Conservation (phyloP, 2,888 invertebrate species). For the Gastrophysa polygoni region DNA sequence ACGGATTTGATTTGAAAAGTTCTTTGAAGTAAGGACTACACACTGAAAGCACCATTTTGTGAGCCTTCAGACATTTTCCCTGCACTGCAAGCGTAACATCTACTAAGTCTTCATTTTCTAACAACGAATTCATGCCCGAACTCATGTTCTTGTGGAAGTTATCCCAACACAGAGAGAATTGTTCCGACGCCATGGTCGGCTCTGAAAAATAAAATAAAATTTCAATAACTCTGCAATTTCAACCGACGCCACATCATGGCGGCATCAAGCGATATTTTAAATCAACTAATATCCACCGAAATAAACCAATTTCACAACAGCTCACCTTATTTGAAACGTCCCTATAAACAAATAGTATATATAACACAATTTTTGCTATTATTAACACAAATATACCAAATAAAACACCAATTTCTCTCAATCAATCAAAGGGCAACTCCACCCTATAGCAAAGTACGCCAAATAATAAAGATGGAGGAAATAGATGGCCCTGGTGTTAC, state of each 20-base stretch:
- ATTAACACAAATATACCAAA: constrained; percentile 11
- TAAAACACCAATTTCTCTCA: background rate
- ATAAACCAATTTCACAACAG: background rate
- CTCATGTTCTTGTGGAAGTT: constrained; percentile 74
- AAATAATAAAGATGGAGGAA: constrained; percentile 22
- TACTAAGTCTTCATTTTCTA: constrained; percentile 57
- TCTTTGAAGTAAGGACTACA: constrained; percentile 75
- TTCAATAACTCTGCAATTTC: background rate
- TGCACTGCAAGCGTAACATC: constrained; percentile 58
- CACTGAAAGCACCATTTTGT: constrained; percentile 73
- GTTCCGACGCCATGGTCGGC: constrained; percentile 64
- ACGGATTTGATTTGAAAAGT: constrained; percentile 70
- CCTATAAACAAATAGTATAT: constrained; percentile 22
- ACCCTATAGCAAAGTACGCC: background rate
- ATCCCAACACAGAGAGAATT: constrained; percentile 75
- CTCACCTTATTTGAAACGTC: constrained; percentile 36
- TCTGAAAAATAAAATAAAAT: constrained; percentile 29
- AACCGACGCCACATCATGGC: constrained; percentile 47
- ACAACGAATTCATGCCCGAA: constrained; percentile 65
- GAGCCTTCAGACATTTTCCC: constrained; percentile 71
- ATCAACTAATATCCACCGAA: background rate
- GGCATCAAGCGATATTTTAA: constrained; percentile 18
- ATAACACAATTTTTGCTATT: constrained; percentile 21
- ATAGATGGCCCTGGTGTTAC: constrained; percentile 19
- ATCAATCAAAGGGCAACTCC: background rate